Percentiles rank a stretch among this genome's conserved stretches.
Conservation (phyloP, 2,797 vertebrate species). For the Pogoniulus pusillus region DNA sequence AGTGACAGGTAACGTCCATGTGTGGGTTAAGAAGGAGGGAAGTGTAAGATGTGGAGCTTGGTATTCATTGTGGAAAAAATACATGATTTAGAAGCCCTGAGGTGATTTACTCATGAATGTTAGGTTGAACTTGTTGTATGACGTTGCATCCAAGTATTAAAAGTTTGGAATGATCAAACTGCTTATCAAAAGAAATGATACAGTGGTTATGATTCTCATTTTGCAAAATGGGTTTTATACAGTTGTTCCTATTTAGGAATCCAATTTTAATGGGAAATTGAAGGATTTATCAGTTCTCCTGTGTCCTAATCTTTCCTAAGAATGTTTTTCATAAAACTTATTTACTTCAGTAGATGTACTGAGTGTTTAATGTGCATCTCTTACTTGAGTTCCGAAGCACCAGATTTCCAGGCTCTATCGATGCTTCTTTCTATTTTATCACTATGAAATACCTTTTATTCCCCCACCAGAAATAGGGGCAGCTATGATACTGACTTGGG, state of each 20-base stretch:
- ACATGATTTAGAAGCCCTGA: background rate
- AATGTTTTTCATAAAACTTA: background rate
- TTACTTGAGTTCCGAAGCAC: background rate
- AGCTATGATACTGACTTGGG: background rate
- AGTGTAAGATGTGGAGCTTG: background rate
- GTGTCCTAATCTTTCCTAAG: background rate
- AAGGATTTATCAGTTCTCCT: background rate
- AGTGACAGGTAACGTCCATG: background rate
- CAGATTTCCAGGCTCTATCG: background rate
- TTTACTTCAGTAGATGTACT: background rate
- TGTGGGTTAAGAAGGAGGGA: background rate
- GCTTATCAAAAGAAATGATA: background rate
- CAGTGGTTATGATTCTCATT: background rate
- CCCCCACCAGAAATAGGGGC: background rate
- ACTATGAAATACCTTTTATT: background rate
- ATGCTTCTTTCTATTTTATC: background rate
- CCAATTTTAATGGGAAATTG: background rate
- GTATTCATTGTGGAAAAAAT: background rate
- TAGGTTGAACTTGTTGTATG: background rate
- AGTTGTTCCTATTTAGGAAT: background rate
- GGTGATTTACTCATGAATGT: background rate
- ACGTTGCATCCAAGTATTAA: background rate
- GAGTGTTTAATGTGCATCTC: background rate
- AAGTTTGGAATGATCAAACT: background rate
- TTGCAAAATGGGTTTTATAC: background rate